Percentiles rank a stretch among this genome's conserved stretches.
These are phyloP conservation scores for Xenus cinereus DNA, from an alignment of 2,113 vertebrate genomes.

Conservation along the genomic window DNA sequence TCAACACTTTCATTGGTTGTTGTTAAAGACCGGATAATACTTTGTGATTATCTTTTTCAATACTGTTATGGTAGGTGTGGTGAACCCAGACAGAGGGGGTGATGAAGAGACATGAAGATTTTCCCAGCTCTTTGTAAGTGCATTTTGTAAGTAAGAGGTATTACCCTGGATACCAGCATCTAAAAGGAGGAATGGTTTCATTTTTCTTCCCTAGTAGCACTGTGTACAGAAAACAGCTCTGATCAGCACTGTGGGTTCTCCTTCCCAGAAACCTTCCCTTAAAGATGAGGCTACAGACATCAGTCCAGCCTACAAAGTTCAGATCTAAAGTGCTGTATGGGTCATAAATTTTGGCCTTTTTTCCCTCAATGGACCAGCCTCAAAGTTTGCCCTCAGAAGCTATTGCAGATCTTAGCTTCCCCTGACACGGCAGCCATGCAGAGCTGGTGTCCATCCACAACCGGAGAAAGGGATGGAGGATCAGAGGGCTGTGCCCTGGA, in stretches of 20 bases:
- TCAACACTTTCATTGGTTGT: background rate
- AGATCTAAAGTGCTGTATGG: background rate
- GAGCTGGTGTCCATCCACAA: background rate
- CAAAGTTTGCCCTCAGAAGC: background rate
- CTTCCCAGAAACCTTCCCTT: background rate
- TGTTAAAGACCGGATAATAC: background rate
- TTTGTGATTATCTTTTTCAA: background rate
- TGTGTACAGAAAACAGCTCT: background rate
- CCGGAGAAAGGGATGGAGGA: background rate
- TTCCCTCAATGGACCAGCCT: background rate
- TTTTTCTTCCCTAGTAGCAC: background rate
- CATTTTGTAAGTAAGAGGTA: background rate
- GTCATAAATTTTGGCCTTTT: background rate
- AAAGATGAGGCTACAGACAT: background rate
- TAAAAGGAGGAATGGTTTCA: background rate
- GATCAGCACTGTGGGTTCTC: background rate
- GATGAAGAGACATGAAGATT: background rate
- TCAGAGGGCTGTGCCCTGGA: constrained; percentile 17
- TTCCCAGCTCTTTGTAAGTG: background rate
- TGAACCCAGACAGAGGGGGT: background rate
- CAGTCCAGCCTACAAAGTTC: background rate
- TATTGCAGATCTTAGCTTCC: background rate
- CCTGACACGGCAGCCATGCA: background rate
- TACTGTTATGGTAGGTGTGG: background rate
- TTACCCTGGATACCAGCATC: background rate